Base-by-base conservation (phyloP, 1,140 invertebrate species). In the Orchesella cincta region DNA sequence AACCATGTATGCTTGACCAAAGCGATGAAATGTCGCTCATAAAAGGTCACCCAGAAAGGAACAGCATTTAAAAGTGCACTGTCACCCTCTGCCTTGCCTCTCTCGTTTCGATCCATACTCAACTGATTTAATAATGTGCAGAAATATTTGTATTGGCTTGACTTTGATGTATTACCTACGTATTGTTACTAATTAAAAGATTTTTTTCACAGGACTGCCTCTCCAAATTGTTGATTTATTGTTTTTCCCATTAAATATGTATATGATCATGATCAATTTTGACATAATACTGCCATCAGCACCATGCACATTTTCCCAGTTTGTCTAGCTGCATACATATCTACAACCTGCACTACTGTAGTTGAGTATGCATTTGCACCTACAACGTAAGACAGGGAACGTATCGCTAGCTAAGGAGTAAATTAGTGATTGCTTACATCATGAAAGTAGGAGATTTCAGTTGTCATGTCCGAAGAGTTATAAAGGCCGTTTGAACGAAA, bases 391-490 rank as follows among this genome's bases (percentile, higher is more conserved):
- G n/a, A n/a, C n/a, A n/a, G n/a, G n/a, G n/a, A 46, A 46, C 39
- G 18, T 18, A 46, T 8, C 39, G 39, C 39, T 46, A 46, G 18
- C 18, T 46, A 46, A 46, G 18, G 39, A 18, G 18, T 46, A 46
- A 46, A 18, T 46, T 46, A 46, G 54, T 8, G 3, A 23, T 57
- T 36, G 73, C 78, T 76, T 79, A 79, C 78, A 72, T 81, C 78
- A 67, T 79, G 80, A 73, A 81, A 80, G 51, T 80, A 80, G 20
- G 79, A 80, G 64, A 80, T 80, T 76, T 80, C 79, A n/a, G 79
- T 78, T n/a, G 79, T 75, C 79, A 76, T 62, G 28, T 62, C 62
- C 8, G 62, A 23, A 8, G 46, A 26, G 23, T 46, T 31, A 73
- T 39, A 52, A 73, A 73, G 8, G 72, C 36, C 18, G 72, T 23